Percentiles rank a stretch among this genome's conserved stretches.
phyloP scores from a whole-genome alignment of 2,888 invertebrate species.

The Lysandra bellargus region DNA sequence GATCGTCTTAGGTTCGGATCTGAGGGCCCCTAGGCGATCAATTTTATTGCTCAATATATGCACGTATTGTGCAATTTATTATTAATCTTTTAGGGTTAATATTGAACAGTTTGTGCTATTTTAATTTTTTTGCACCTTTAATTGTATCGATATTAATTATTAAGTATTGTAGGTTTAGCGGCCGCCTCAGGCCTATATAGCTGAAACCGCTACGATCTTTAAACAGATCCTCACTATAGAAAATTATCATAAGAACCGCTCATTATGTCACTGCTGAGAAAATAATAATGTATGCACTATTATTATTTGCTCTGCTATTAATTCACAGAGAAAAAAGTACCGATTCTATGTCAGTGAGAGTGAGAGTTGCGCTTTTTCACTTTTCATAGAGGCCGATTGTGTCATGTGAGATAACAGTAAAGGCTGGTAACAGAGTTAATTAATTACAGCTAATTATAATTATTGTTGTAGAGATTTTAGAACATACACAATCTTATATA shows the following conservation, averaged over 20 bases:
- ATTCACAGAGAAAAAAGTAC: constrained; percentile 23
- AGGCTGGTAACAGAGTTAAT: neutral
- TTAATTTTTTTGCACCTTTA: no score
- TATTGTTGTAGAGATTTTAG: neutral
- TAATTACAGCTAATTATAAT: neutral
- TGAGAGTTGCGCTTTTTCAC: constrained; percentile 26
- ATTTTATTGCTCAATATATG: no score
- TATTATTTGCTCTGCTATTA: neutral
- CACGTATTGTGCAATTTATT: no score
- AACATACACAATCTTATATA: no score
- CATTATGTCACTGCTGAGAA: neutral
- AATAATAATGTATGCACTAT: constrained; percentile 19
- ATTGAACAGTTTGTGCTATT: no score
- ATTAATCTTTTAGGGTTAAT: no score
- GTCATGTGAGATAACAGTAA: constrained; percentile 17
- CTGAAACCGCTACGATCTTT: neutral
- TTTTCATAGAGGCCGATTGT: constrained; percentile 31
- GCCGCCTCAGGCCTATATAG: no score
- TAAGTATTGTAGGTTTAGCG: no score
- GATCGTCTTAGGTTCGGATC: no score
- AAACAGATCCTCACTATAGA: neutral
- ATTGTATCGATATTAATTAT: no score
- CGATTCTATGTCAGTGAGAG: constrained; percentile 26
- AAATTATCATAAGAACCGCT: neutral
- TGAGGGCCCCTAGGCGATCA: no score